Percentiles rank a stretch among this genome's conserved stretches.
Evolutionary conservation across 2,113 vertebrate species (phyloP).

Genomic region (Tupaia chinensis): DNA sequence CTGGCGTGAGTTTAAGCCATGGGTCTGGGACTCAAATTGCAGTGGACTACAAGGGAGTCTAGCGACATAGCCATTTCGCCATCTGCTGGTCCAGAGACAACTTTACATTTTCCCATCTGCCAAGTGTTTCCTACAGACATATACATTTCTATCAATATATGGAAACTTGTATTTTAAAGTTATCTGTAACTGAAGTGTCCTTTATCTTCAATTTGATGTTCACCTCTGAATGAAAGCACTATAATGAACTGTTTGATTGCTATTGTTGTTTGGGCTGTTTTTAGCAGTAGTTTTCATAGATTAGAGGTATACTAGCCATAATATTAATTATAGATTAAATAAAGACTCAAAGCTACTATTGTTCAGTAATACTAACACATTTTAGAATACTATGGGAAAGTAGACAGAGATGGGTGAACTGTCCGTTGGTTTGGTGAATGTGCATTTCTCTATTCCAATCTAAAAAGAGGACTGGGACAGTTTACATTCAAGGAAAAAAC

Average conservation of each 20-base stretch:
- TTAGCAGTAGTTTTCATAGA: neutral
- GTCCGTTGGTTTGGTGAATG: neutral
- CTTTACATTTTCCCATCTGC: no score
- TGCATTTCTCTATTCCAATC: neutral
- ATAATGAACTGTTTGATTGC: neutral
- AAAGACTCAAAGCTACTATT: neutral
- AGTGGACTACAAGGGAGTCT: no score
- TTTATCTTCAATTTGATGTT: neutral
- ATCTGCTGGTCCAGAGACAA: no score
- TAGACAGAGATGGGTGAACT: neutral
- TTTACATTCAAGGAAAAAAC: neutral
- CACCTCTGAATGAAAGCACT: neutral
- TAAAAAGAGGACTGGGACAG: neutral
- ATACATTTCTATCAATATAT: neutral
- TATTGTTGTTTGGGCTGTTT: no score
- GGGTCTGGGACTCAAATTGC: no score
- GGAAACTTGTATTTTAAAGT: neutral
- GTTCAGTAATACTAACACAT: neutral
- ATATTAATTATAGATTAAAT: neutral
- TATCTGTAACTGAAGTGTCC: neutral
- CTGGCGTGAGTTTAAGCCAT: no score
- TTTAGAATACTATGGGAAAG: neutral
- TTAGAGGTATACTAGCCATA: no score
- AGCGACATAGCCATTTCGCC: no score
- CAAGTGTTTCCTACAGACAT: no score